A percentile compares a stretch with the other conserved stretches of the same genome.
These are phyloP conservation scores for Brachyptera risi DNA, from an alignment of 2,888 invertebrate species.

Conservation along the genomic window DNA sequence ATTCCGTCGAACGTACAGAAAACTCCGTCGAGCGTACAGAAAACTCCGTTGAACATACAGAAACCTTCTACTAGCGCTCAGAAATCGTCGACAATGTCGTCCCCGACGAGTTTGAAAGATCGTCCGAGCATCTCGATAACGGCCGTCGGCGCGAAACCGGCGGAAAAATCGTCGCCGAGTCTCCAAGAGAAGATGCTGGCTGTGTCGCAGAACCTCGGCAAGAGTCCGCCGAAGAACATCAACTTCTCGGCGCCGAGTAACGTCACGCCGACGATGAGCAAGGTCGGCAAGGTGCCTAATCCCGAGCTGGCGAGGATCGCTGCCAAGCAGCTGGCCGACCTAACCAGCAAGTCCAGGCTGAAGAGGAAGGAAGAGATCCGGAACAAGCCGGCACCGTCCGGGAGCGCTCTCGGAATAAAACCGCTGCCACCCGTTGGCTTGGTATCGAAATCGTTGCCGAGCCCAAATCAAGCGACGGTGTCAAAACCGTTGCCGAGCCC, in stretches of 20 bases:
- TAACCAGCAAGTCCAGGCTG: background rate
- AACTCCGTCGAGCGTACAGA: too few relatives aligned
- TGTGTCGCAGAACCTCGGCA: background rate
- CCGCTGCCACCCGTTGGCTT: background rate
- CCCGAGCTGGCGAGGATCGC: background rate
- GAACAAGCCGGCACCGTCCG: background rate
- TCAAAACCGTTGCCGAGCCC: background rate
- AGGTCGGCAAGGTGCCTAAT: too few relatives aligned
- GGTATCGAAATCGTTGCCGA: background rate
- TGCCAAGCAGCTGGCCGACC: background rate
- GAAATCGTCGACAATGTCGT: background rate
- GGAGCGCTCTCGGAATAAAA: too few relatives aligned
- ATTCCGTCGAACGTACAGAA: too few relatives aligned
- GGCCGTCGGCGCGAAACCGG: background rate
- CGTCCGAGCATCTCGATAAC: background rate
- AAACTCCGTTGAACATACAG: too few relatives aligned
- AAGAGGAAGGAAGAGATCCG: too few relatives aligned
- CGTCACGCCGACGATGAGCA: background rate
- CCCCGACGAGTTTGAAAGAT: background rate
- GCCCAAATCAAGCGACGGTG: background rate
- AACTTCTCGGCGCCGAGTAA: background rate
- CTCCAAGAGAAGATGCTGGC: slow-evolving; percentile 5
- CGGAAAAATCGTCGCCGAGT: too few relatives aligned
- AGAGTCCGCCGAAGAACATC: background rate
- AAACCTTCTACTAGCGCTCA: background rate